Conservation (phyloP, 2,113 vertebrate species). For the Pterocles burchelli region DNA sequence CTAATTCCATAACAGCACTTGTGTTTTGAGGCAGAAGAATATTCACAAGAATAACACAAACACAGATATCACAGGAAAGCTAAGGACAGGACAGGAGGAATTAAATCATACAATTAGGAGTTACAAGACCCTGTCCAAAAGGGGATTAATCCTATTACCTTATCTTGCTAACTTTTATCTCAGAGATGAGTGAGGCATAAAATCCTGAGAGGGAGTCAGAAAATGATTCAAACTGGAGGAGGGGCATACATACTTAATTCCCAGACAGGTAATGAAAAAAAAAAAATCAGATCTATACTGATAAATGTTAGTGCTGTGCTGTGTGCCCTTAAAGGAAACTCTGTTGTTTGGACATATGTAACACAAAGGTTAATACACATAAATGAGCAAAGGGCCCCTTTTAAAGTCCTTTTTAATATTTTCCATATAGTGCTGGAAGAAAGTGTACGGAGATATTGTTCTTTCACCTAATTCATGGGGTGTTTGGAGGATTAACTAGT, state of each 20-base stretch:
- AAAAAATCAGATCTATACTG: background rate
- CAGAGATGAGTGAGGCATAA: background rate
- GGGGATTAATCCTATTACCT: background rate
- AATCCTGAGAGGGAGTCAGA: background rate
- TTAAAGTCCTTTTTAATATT: background rate
- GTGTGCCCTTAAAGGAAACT: background rate
- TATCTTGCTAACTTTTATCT: background rate
- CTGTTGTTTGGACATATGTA: background rate
- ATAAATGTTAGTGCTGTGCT: background rate
- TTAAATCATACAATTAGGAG: background rate
- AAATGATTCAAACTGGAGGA: background rate
- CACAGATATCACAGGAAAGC: background rate
- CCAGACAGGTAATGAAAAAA: background rate
- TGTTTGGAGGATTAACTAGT: conserved; percentile 24
- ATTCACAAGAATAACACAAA: background rate
- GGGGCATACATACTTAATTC: background rate
- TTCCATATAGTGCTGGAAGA: background rate
- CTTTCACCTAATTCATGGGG: background rate
- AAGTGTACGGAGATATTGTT: background rate
- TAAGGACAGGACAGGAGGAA: background rate
- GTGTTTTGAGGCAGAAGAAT: background rate
- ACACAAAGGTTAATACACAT: background rate
- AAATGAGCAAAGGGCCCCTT: background rate
- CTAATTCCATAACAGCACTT: background rate
- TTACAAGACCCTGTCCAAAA: background rate